Conservation (phyloP, 2,797 vertebrate genomes). For the Tolypeutes matacus region DNA sequence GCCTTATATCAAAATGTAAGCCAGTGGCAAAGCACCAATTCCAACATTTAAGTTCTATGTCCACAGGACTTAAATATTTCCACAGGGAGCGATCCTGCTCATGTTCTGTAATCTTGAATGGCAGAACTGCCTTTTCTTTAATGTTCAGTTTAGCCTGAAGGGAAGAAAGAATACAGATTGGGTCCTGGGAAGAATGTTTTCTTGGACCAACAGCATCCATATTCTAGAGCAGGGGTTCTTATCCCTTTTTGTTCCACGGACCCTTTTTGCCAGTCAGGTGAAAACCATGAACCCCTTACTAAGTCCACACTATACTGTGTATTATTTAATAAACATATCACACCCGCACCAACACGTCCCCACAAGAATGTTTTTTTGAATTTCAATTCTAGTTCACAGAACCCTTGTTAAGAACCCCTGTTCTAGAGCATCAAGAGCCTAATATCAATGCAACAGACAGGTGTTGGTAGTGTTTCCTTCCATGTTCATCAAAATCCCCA, state of each 20-base stretch:
- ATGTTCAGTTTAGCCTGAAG: conserved; percentile 41
- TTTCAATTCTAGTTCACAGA: too few species aligned
- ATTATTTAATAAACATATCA: too few species aligned
- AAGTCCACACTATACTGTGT: too few species aligned
- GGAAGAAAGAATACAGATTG: conserved; percentile 26
- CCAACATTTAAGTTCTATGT: conserved; percentile 40
- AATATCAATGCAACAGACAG: not conserved
- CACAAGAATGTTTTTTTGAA: too few species aligned
- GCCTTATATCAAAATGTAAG: conserved; percentile 63
- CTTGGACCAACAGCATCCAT: not conserved
- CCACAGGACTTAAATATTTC: conserved; percentile 26
- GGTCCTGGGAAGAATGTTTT: conserved; percentile 20
- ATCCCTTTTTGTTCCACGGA: too few species aligned
- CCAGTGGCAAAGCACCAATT: conserved; percentile 59
- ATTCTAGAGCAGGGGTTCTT: not conserved
- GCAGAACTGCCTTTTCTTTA: conserved; percentile 59
- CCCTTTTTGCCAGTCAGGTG: too few species aligned
- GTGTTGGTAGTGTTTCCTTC: conserved; percentile 24
- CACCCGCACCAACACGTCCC: too few species aligned
- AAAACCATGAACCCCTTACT: too few species aligned
- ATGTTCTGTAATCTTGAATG: conserved; percentile 54
- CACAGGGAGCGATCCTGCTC: conserved; percentile 39
- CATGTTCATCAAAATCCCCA: not conserved
- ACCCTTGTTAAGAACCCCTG: too few species aligned
- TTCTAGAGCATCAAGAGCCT: not conserved